Evolutionary conservation across 1,140 invertebrate genomes (phyloP), one percentile per base, ranked within the genome.

Genomic region (Megalonaias nervosa): DNA sequence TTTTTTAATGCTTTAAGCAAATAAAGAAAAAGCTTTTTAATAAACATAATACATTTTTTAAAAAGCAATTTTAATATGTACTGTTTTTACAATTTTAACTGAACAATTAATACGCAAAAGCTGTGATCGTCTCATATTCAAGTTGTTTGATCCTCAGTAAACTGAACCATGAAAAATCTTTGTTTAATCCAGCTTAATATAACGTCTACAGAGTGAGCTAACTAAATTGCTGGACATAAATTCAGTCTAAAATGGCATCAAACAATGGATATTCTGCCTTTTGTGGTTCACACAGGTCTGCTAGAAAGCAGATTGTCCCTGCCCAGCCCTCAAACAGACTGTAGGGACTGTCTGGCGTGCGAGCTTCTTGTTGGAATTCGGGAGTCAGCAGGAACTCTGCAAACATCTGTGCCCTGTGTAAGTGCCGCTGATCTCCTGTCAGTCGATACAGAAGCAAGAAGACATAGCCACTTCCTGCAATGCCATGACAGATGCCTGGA

Each of bases 251-350:
- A 64, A 95, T 95, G 14, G 96, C 92, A 92, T 96, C 94, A 90
- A 95, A 95, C 87, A 97, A 95, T 16, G 97, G 97, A 91, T 97
- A 98, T 82, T 93, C 92, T 21, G 96, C 94, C 81, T 93, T 92
- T 31, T 94, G 90, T 14, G 96, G 96, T 65, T 93, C 89, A 2
- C 95, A 86, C 0, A 98, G 88, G 92, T 98, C 96, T 14, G 93
- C 91, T 57, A 97, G 89, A 86, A 93, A 98, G 84, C 96, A 97
- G 17, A 94, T 94, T 26, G 96, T 95, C 12, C 97, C 97, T 65
- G 96, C 95, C 67, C 94, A 92, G 6, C 97, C 97, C 91, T 98
- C 96, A 90, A 94, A 97, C 59, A 97, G 92, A 86, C 95, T 96
- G 80, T 93, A 95, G 0, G 96, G 96, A 83, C 92, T 92, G 90